phyloP scores from a whole-genome alignment of 2,113 vertebrate species.

The Cryptoleucopteryx plumbea region DNA sequence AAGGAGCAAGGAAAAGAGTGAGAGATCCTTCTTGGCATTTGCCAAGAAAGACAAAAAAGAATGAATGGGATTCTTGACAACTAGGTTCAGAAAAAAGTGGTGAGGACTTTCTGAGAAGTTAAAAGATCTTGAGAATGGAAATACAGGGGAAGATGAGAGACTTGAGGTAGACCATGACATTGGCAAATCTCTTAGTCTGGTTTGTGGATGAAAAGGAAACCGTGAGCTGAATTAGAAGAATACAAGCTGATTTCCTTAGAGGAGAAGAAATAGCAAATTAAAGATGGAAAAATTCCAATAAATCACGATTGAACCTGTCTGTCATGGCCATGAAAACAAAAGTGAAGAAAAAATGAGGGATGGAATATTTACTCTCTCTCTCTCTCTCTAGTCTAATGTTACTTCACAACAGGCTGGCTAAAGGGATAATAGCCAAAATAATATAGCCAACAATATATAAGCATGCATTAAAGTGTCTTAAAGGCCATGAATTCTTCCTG shows the following conservation, averaged over 20 bases:
- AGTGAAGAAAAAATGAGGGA: not conserved
- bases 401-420: not conserved
- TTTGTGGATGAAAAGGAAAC: not conserved
- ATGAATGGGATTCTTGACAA: not conserved
- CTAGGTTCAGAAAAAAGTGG: not conserved
- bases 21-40: not conserved
- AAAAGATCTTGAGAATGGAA: not conserved
- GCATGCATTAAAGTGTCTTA: not conserved
- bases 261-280: not conserved
- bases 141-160: not conserved
- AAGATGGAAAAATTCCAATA: not conserved
- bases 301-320: not conserved
- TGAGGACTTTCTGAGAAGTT: not conserved
- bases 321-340: not conserved
- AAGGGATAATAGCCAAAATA: not conserved
- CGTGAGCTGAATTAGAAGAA: not conserved
- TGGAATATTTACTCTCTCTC: not conserved
- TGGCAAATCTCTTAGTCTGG: not conserved
- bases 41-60: not conserved
- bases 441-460: not conserved
- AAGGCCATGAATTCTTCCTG: not conserved
- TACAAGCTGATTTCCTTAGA: not conserved
- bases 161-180: not conserved
- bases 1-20: not conserved
- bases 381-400: not conserved